Base-by-base conservation (phyloP, 1,140 invertebrate species). In the Aphidius gifuensis region DNA sequence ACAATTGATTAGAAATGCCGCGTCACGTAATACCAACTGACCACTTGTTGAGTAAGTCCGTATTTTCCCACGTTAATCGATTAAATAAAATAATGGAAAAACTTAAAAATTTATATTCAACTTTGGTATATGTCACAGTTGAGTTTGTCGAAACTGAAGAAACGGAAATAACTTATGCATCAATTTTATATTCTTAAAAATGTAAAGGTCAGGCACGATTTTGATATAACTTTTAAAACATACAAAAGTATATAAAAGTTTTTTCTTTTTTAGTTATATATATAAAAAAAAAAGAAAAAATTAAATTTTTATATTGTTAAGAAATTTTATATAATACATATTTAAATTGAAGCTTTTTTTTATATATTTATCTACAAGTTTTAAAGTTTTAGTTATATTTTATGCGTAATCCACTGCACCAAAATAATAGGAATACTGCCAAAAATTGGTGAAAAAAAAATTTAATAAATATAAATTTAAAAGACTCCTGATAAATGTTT, bases 21-120 rank as follows among this genome's bases (percentile, higher is more conserved):
- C 39, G 51, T 42, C 40, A 55, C 16, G 53, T 55, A 55, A 54
- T 7, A 9, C 50, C 50, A 55, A 42, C 40, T 55, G 53, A 55
- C 53, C 53, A 55, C 53, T 55, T 55, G 53, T 55, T 55, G 53
- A 55, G 53, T 55, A 55, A 55, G 39, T 55, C 11, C 6, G 5
- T 39, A 55, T 3, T 55, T 55, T 55, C 40, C 16, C 50, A 9
- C 23, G 32, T 38, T 53, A 53, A 53, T 53, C 50, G 50, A 53
- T 53, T 53, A 9, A 6, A 53, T 9, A 53, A 39, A 7, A 9
- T 38, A 40, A 53, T 53, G 32, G 5, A 32, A 32, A 32, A 32
- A 32, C 23, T 32, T 32, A 32, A 32, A 32, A 32, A 32, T 32
- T 32, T 32, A 32, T 32, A 32, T 32, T 32, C 23, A 32, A 32